A percentile compares a stretch with the other conserved stretches of the same genome.
phyloP scores from a whole-genome alignment of 1,140 invertebrate species.

The Drosophila quadrilineata region DNA sequence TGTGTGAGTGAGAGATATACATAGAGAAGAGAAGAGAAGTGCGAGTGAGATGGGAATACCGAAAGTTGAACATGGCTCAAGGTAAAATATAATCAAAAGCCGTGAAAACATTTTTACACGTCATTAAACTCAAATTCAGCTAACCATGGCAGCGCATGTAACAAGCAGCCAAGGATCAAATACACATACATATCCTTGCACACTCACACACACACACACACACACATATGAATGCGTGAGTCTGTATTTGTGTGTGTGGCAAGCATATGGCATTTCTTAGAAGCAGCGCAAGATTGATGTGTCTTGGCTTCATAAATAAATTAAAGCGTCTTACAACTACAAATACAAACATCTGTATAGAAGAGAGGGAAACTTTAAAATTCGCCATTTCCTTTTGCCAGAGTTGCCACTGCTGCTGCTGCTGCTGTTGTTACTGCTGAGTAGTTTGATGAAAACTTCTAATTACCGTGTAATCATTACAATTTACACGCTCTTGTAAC shows the following conservation, averaged over 20 bases:
- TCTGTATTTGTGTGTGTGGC: too few species aligned
- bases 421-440: conserved; percentile 7
- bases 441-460: conserved; percentile 61
- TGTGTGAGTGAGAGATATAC: conserved; percentile 15
- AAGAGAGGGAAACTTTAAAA: conserved; percentile 28
- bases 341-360: background rate
- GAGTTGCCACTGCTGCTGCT: background rate
- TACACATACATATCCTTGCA: conserved; percentile 20
- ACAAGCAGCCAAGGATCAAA: conserved; percentile 53
- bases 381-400: background rate
- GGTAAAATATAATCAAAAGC: conserved; percentile 80
- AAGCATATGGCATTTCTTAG: conserved; percentile 46
- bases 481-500: conserved; percentile 38
- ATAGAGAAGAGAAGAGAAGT: too few species aligned
- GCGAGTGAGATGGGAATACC: background rate
- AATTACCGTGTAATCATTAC: conserved; percentile 70
- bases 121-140: conserved; percentile 80
- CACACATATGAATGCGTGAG: background rate
- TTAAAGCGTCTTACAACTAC: conserved; percentile 42
- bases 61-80: conserved; percentile 70
- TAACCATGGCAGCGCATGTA: conserved; percentile 71
- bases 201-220: conserved; percentile 15
- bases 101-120: conserved; percentile 80
- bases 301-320: conserved; percentile 67
- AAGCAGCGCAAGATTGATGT: conserved; percentile 68